Base-by-base conservation (phyloP, 2,888 invertebrate genomes). In the Actias luna region DNA sequence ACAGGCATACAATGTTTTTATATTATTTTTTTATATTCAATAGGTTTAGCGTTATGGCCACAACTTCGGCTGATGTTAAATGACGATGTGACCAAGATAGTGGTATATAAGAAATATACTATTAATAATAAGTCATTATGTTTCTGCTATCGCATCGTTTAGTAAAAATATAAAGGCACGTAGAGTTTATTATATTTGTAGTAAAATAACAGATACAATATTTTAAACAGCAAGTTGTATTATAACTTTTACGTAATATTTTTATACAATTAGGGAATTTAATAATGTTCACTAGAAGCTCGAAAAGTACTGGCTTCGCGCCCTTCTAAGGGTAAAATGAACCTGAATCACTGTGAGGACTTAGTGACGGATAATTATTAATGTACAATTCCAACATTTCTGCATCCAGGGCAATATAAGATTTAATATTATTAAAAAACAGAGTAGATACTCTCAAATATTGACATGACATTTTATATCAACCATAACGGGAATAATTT, bases 281-380 rank as follows among this genome's bases (percentile, higher is more conserved):
- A n/a, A n/a, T n/a, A 78, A 82, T 80, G 73, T 64, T 67, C 68
- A 65, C 72, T 69, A 72, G 69, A 66, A 67, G 74, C 62, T 65
- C 67, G 67, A 69, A 66, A 39, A 68, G 71, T 75, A 70, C 71
- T 69, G 67, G 73, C 72, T 55, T 46, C 22, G 70, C 69, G 70
- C 69, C 70, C 72, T 71, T 80, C 74, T 76, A 79, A 77, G 80
- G 76, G 76, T 72, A 78, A 80, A 79, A 83, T 84, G 83, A 83
- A 82, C 84, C 80, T 76, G 75, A 81, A 85, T 85, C 80, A 73
- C 76, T 73, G 64, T 67, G 73, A 80, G 73, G 70, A 70, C 68
- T 65, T 63, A 69, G 71, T 67, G 75, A 71, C 79, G 78, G 77
- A 79, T 79, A 83, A 84, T 83, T 79, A 80, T 77, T 72, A 70